Percentiles rank a stretch among this genome's conserved stretches.
phyloP scores from a whole-genome alignment of 2,888 invertebrate species.

The Phlogophora meticulosa region DNA sequence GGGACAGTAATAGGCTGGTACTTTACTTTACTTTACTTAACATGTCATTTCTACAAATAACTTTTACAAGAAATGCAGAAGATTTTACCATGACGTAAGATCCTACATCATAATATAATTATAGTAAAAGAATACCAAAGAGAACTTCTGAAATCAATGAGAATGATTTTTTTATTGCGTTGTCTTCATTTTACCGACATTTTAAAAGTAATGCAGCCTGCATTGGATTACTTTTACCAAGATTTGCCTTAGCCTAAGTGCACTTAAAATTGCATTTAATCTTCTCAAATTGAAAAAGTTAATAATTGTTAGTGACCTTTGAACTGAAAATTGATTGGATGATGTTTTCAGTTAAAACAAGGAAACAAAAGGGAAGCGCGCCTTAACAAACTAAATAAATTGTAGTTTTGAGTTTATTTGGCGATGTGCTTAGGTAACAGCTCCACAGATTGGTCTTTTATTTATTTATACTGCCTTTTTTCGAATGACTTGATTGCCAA shows the following conservation, averaged over 20 bases:
- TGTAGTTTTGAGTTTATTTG: neutral
- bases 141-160: neutral
- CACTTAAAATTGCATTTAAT: conserved; percentile 18
- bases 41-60: neutral
- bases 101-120: neutral
- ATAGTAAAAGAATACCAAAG: neutral
- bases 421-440: neutral
- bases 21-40: too few species aligned
- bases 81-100: neutral
- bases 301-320: neutral
- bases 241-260: conserved; percentile 10
- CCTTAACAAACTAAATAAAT: neutral
- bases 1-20: too few species aligned
- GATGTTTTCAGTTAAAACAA: conserved; percentile 17
- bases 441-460: too few species aligned
- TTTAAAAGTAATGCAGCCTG: too few species aligned
- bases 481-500: too few species aligned
- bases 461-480: neutral
- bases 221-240: conserved; percentile 21
- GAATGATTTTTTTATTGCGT: conserved; percentile 10
- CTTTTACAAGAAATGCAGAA: neutral
- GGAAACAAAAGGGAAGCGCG: neutral
- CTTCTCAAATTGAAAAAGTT: conserved; percentile 18
- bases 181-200: conserved; percentile 8
- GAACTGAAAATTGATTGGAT: neutral